phyloP scores from a whole-genome alignment of 2,113 vertebrate genomes.

The Coryphaenoides rupestris region DNA sequence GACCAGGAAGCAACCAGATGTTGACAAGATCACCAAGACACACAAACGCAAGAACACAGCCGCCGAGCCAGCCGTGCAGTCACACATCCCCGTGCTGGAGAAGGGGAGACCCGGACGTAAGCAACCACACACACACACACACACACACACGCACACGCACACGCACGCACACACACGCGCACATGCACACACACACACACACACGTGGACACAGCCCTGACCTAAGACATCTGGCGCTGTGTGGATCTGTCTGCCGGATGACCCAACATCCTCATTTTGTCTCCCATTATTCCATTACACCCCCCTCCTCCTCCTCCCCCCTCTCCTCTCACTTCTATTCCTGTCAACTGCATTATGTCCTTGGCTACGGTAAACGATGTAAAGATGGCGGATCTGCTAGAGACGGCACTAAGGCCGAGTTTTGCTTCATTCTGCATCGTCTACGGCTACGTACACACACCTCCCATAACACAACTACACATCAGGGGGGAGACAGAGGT shows the following conservation, averaged over 20 bases:
- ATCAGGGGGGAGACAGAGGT: too few relatives aligned
- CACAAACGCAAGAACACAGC: constrained; percentile 84
- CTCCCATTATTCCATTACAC: constrained; percentile 11
- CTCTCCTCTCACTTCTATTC: constrained; percentile 35
- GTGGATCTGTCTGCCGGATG: constrained; percentile 41
- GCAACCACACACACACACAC: constrained; percentile 42
- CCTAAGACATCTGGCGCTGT: constrained; percentile 52
- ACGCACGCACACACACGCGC: too few relatives aligned
- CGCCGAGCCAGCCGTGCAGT: constrained; percentile 67
- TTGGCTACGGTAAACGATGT: too few relatives aligned
- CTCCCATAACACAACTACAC: too few relatives aligned
- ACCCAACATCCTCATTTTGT: constrained; percentile 42
- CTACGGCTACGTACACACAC: too few relatives aligned
- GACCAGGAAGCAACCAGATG: constrained; percentile 98
- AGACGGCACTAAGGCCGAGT: too few relatives aligned
- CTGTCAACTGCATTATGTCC: neutral
- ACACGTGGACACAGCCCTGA: constrained; percentile 5
- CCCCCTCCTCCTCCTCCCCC: constrained; percentile 1
- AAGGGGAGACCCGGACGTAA: constrained; percentile 88
- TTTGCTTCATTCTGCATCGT: too few relatives aligned
- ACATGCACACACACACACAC: too few relatives aligned
- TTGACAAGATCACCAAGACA: constrained; percentile 97
- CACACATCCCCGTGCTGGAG: constrained; percentile 91
- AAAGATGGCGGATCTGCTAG: too few relatives aligned
- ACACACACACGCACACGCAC: neutral